Evolutionary conservation across 2,888 invertebrate species (phyloP).

Genomic region (Meiosimyza platycephala): DNA sequence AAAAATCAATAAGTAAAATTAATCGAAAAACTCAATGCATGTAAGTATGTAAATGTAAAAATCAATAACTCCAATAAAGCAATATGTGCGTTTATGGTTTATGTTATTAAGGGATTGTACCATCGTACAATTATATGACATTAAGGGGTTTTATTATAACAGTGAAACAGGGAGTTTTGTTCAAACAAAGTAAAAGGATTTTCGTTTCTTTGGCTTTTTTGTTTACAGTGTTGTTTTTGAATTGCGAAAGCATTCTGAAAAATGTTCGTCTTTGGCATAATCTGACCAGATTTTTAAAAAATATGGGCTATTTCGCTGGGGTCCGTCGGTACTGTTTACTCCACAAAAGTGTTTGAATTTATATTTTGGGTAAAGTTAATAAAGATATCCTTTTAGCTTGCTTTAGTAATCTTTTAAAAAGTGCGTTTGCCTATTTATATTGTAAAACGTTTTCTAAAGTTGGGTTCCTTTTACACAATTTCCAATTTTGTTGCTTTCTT

Average conservation of each 20-base stretch:
- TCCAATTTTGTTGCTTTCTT: conserved; percentile 26
- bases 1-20: no score
- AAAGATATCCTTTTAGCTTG: conserved; percentile 19
- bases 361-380: conserved; percentile 26
- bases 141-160: no score
- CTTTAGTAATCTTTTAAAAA: conserved; percentile 28
- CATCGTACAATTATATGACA: no score
- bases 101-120: no score
- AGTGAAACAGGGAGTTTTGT: no score
- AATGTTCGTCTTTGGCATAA: no score
- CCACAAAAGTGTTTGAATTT: conserved; percentile 35
- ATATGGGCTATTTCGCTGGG: neutral
- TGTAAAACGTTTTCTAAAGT: conserved; percentile 12
- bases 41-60: no score
- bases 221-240: neutral
- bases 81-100: no score
- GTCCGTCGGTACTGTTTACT: neutral
- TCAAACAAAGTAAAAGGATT: no score
- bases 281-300: conserved; percentile 8
- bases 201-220: no score
- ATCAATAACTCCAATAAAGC: no score
- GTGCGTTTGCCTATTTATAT: conserved; percentile 29
- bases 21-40: no score
- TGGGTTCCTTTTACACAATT: conserved; percentile 18
- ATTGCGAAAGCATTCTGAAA: neutral